These are phyloP conservation scores for Diabrotica balteata DNA, from an alignment of 2,888 invertebrate species.

Conservation along the genomic window DNA sequence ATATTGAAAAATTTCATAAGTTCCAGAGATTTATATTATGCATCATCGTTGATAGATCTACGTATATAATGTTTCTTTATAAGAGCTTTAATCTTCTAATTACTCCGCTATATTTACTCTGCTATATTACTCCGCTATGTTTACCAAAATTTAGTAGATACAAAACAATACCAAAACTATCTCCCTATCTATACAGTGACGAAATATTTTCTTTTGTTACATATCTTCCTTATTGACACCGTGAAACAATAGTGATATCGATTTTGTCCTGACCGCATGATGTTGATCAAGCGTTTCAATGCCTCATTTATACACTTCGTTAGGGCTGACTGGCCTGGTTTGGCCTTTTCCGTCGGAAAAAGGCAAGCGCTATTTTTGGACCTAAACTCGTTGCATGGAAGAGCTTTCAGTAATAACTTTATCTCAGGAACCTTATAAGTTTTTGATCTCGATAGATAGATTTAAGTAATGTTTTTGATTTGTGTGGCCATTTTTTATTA, in stretches of 20 bases:
- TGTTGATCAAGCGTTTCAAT: conserved; percentile 23
- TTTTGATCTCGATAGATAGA: too few relatives aligned
- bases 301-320: conserved; percentile 23
- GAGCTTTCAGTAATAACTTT: not conserved
- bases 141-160: too few relatives aligned
- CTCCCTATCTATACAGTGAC: not conserved
- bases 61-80: too few relatives aligned
- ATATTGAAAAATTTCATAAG: too few relatives aligned
- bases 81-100: too few relatives aligned
- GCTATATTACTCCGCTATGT: too few relatives aligned
- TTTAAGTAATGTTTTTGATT: too few relatives aligned
- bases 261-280: conserved; percentile 12
- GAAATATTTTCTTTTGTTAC: conserved; percentile 15
- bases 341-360: conserved; percentile 3
- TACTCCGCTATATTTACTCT: too few relatives aligned
- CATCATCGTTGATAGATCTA: too few relatives aligned
- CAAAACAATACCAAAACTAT: not conserved
- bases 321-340: conserved; percentile 12
- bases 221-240: conserved; percentile 17
- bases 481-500: too few relatives aligned
- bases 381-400: not conserved
- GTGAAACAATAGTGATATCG: conserved; percentile 19
- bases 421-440: too few relatives aligned
- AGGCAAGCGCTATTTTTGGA: not conserved
- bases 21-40: too few relatives aligned